These are phyloP conservation scores for Dendrocincla fuliginosa DNA, from an alignment of 2,797 vertebrate species.

Conservation along the genomic window DNA sequence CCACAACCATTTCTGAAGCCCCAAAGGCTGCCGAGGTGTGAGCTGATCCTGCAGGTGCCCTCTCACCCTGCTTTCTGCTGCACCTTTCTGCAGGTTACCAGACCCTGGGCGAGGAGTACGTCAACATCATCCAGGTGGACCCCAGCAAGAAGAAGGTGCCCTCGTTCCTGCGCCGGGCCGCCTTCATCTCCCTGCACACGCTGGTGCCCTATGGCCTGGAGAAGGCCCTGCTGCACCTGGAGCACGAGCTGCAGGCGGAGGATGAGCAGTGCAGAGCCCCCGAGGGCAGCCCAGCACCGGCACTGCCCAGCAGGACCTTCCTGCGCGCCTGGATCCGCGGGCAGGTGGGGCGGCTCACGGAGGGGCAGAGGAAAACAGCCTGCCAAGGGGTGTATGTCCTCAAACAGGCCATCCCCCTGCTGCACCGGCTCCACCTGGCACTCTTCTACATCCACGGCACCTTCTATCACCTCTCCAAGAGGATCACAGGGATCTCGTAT, in stretches of 20 bases:
- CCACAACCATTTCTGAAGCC: not conserved
- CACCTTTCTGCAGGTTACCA: conserved; percentile 81
- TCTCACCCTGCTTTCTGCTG: not conserved
- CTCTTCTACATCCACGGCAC: conserved; percentile 86
- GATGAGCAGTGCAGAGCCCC: not conserved
- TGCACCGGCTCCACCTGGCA: conserved; percentile 85
- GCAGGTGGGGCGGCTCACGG: conserved; percentile 67
- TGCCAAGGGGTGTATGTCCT: conserved; percentile 65
- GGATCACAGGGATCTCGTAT: conserved; percentile 82
- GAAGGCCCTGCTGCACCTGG: conserved; percentile 84
- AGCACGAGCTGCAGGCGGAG: conserved; percentile 83
- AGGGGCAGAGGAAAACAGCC: conserved; percentile 79
- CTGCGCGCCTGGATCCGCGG: conserved; percentile 73
- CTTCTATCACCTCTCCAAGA: conserved; percentile 91
- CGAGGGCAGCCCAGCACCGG: not conserved
- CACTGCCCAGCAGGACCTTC: not conserved
- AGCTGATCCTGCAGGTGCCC: not conserved
- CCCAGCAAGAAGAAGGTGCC: conserved; percentile 80
- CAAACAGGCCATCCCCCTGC: conserved; percentile 78
- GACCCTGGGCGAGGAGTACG: conserved; percentile 96
- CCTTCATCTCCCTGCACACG: conserved; percentile 80
- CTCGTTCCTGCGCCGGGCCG: conserved; percentile 72
- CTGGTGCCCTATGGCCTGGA: conserved; percentile 87
- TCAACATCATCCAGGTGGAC: conserved; percentile 89
- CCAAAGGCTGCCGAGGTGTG: not conserved